These are phyloP conservation scores for Napeogenes sylphis DNA, from an alignment of 2,888 invertebrate species.

Conservation along the genomic window DNA sequence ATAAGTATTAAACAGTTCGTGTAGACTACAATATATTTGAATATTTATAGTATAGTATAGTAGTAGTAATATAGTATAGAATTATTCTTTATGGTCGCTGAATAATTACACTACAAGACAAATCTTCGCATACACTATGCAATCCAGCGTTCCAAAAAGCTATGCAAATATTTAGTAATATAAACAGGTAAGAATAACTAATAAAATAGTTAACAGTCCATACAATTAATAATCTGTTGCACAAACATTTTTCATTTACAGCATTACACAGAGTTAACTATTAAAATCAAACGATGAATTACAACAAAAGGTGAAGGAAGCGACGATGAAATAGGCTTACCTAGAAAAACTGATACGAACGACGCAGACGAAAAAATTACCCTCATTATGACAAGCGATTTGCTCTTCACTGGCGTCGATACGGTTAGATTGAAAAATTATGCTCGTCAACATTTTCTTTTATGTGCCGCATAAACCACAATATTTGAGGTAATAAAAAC, in stretches of 20 bases:
- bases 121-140: slow-evolving; percentile 49
- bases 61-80: slow-evolving; percentile 23
- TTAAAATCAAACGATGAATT: neutral
- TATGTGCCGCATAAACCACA: slow-evolving; percentile 8
- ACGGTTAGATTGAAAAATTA: slow-evolving; percentile 67
- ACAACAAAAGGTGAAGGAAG: neutral
- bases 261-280: neutral
- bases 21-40: too few relatives aligned
- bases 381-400: slow-evolving; percentile 81
- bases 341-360: slow-evolving; percentile 75
- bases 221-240: slow-evolving; percentile 6
- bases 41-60: too few relatives aligned
- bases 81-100: slow-evolving; percentile 42
- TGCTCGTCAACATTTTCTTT: neutral
- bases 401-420: slow-evolving; percentile 82
- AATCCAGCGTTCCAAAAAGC: slow-evolving; percentile 48
- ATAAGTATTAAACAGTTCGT: too few relatives aligned
- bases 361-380: slow-evolving; percentile 78
- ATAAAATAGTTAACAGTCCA: slow-evolving; percentile 31
- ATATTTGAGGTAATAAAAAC: neutral
- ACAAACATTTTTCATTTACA: neutral
- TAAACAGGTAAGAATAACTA: neutral
- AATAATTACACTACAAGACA: slow-evolving; percentile 53
- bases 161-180: slow-evolving; percentile 9
- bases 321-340: slow-evolving; percentile 67